Percentiles rank a stretch among this genome's conserved stretches.
Conservation (phyloP, 2,113 vertebrate genomes). For the Cardinalis cardinalis region DNA sequence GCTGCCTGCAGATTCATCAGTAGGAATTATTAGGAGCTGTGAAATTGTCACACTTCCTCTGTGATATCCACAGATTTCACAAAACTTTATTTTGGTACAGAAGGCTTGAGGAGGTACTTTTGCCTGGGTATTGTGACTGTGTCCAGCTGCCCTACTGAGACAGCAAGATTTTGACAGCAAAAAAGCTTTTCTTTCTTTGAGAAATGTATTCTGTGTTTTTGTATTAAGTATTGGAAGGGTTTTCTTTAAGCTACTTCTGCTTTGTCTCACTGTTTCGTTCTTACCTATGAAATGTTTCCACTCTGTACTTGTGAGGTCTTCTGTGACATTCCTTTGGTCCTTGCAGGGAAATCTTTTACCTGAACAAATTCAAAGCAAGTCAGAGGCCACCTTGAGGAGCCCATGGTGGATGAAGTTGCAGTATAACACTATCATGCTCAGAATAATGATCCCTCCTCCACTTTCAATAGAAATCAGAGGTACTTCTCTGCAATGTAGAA, state of each 20-base stretch:
- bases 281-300: neutral
- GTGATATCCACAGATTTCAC: neutral
- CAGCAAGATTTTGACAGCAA: neutral
- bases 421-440: conserved; percentile 24
- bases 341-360: neutral
- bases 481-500: conserved; percentile 28
- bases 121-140: neutral
- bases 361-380: neutral
- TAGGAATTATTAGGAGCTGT: neutral
- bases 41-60: neutral
- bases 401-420: conserved; percentile 6
- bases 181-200: neutral
- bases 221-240: neutral
- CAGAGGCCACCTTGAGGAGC: conserved; percentile 43
- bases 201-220: neutral
- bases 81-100: neutral
- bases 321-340: neutral
- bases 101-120: neutral
- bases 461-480: conserved; percentile 45
- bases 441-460: conserved; percentile 58
- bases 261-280: neutral
- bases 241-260: neutral
- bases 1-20: neutral
- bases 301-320: neutral
- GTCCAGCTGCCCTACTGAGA: neutral